These are phyloP conservation scores for Galerucella nymphaeae DNA, from an alignment of 2,888 invertebrate species.

Conservation along the genomic window DNA sequence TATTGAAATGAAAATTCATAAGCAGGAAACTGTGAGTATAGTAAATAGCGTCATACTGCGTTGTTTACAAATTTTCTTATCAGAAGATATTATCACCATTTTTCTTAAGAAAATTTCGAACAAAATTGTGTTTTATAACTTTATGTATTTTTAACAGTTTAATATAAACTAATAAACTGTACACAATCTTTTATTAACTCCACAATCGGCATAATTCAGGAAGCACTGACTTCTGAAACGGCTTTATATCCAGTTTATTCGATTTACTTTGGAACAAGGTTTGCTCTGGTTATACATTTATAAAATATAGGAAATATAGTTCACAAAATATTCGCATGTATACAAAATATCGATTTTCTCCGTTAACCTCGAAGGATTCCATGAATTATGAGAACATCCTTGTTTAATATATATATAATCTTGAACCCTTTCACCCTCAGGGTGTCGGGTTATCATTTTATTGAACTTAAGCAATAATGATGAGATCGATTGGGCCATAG, in stretches of 20 bases:
- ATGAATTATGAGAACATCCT: background rate
- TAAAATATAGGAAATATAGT: background rate
- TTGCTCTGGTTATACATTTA: background rate
- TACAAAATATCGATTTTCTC: constrained; percentile 1
- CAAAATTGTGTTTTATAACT: background rate
- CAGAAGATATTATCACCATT: no score
- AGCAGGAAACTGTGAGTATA: no score
- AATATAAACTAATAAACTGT: background rate
- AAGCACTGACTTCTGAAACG: background rate
- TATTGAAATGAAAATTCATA: no score
- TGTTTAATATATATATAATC: no score
- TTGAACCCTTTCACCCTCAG: no score
- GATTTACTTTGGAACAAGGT: background rate
- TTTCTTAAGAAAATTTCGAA: no score
- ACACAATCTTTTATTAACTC: background rate
- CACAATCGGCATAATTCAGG: background rate
- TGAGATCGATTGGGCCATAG: no score
- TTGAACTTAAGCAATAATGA: no score
- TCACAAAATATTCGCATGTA: background rate
- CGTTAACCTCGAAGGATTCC: constrained; percentile 10
- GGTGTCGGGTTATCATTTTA: no score
- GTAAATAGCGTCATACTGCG: no score
- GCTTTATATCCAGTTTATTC: background rate
- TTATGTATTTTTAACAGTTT: background rate
- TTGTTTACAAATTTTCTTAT: no score